These are phyloP conservation scores for Chelmon rostratus DNA, from an alignment of 2,797 vertebrate species.

Conservation along the genomic window DNA sequence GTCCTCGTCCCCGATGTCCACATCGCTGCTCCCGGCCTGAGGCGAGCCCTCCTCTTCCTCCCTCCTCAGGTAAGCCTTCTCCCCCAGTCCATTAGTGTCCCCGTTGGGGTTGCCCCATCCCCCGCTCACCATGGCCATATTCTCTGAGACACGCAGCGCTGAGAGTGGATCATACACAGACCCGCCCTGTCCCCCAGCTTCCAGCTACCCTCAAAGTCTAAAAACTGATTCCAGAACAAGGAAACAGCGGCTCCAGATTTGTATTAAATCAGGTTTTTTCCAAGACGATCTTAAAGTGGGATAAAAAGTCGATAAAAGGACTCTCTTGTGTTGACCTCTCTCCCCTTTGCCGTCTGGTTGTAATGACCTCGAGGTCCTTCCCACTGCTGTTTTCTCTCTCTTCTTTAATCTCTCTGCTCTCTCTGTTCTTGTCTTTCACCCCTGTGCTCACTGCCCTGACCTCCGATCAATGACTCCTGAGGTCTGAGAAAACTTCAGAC, in stretches of 20 bases:
- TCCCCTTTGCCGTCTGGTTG: constrained; percentile 66
- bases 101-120: constrained; percentile 95
- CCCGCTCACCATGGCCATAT: constrained; percentile 97
- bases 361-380: constrained; percentile 73
- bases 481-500: constrained; percentile 76
- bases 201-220: constrained; percentile 25
- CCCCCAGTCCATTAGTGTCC: constrained; percentile 90
- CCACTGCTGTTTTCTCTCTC: constrained; percentile 52
- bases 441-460: constrained; percentile 67
- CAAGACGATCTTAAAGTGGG: constrained; percentile 21
- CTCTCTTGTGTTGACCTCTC: constrained; percentile 72
- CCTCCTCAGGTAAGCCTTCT: constrained; percentile 89
- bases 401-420: constrained; percentile 65
- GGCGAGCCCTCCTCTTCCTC: constrained; percentile 92
- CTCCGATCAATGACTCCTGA: constrained; percentile 73
- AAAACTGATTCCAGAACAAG: constrained; percentile 27
- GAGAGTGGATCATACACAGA: constrained; percentile 72
- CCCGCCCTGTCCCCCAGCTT: constrained; percentile 54
- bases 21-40: constrained; percentile 91
- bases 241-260: constrained; percentile 18
- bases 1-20: constrained; percentile 92
- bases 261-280: constrained; percentile 25
- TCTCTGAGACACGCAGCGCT: constrained; percentile 73
- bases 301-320: too few relatives aligned
- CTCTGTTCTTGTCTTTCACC: constrained; percentile 66